Conservation (phyloP, 1,140 invertebrate species). For the Listronotus bonariensis region DNA sequence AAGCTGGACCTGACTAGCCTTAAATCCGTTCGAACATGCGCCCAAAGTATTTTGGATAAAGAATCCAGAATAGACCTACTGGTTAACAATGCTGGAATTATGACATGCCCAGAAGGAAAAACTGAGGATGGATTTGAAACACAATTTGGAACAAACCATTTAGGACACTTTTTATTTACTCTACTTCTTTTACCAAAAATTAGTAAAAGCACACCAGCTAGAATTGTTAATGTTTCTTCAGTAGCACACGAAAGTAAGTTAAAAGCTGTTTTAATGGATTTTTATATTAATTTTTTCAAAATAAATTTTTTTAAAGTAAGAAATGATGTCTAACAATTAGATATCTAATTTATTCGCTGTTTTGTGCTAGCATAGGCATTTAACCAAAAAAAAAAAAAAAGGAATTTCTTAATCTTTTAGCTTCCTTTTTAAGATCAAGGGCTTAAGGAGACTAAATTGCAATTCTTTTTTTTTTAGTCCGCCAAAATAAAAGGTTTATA, state of each 20-base stretch:
- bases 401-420: no score
- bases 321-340: background rate
- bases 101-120: constrained; percentile 67
- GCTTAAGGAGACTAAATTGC: no score
- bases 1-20: constrained; percentile 75
- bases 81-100: constrained; percentile 85
- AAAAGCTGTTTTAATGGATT: background rate
- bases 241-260: constrained; percentile 59
- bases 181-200: constrained; percentile 71
- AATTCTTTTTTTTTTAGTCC: no score
- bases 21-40: constrained; percentile 73
- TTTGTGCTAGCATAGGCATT: background rate
- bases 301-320: background rate
- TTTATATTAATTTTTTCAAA: background rate
- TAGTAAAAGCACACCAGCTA: constrained; percentile 56
- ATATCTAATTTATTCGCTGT: background rate
- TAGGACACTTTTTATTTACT: constrained; percentile 86
- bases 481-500: no score
- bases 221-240: constrained; percentile 69
- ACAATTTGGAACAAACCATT: constrained; percentile 77
- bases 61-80: constrained; percentile 71
- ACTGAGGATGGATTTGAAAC: constrained; percentile 82
- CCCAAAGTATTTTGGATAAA: constrained; percentile 62
- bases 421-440: no score
- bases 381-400: no score